Conservation (phyloP, 2,888 invertebrate genomes). For the Platypus cylindrus region DNA sequence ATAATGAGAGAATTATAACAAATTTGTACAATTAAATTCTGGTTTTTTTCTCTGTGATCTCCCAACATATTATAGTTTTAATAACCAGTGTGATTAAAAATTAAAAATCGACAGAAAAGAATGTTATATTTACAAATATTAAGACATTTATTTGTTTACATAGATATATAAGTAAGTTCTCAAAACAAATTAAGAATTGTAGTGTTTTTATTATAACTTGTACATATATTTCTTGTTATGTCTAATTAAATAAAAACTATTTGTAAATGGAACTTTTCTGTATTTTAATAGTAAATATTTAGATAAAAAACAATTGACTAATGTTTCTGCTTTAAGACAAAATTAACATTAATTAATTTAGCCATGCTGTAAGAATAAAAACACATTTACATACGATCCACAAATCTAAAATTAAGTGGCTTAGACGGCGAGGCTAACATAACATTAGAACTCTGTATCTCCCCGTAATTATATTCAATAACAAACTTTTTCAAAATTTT, state of each 20-base stretch:
- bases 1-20: slow-evolving; percentile 6
- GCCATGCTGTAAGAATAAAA: neutral
- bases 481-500: slow-evolving; percentile 48
- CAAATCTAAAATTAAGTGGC: slow-evolving; percentile 50
- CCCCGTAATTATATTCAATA: slow-evolving; percentile 55
- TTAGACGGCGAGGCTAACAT: slow-evolving; percentile 48
- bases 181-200: slow-evolving; percentile 2
- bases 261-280: too few species aligned
- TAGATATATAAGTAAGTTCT: too few species aligned
- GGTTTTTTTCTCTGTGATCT: slow-evolving; percentile 38
- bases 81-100: slow-evolving; percentile 11
- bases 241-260: too few species aligned
- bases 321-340: too few species aligned
- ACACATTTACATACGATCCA: slow-evolving; percentile 38
- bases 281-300: too few species aligned
- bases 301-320: too few species aligned
- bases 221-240: slow-evolving; percentile 13
- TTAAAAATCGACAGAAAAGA: slow-evolving; percentile 6
- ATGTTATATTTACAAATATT: slow-evolving; percentile 9
- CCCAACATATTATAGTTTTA: slow-evolving; percentile 22
- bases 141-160: slow-evolving; percentile 7
- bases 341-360: neutral
- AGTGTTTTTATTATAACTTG: slow-evolving; percentile 6
- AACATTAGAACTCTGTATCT: slow-evolving; percentile 43
- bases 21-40: slow-evolving; percentile 30